Evolutionary conservation across 2,888 invertebrate genomes (phyloP).

Genomic region (Scotopteryx bipunctaria): DNA sequence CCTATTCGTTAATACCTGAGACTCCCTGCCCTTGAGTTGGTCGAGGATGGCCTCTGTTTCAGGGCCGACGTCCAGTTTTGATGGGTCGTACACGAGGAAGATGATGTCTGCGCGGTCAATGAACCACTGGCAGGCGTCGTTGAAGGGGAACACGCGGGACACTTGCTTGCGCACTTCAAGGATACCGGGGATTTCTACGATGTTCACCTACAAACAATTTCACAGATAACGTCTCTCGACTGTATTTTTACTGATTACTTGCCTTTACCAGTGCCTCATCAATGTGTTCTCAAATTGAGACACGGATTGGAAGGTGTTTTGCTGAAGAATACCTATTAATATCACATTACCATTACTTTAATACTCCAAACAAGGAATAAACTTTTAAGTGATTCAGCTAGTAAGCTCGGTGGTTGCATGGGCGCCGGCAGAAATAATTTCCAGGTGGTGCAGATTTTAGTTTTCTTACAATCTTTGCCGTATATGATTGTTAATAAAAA

Average conservation of each 20-base stretch:
- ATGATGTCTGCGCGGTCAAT: slow-evolving; percentile 98
- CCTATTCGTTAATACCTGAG: slow-evolving; percentile 84
- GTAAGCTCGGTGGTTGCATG: no score
- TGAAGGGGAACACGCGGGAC: slow-evolving; percentile 96
- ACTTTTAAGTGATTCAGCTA: no score
- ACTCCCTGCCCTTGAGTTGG: slow-evolving; percentile 96
- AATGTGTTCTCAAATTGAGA: no score
- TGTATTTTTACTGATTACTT: background rate
- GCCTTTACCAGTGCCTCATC: no score
- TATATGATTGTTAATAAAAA: no score
- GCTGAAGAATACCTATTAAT: no score
- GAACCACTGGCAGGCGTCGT: slow-evolving; percentile 98
- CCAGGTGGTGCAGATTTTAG: no score
- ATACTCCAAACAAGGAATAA: no score
- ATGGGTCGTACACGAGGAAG: slow-evolving; percentile 97
- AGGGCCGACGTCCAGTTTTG: slow-evolving; percentile 96
- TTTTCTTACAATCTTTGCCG: no score
- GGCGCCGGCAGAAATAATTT: no score
- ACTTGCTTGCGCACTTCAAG: slow-evolving; percentile 96
- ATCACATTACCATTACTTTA: no score
- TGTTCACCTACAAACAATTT: slow-evolving; percentile 88
- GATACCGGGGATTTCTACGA: slow-evolving; percentile 98
- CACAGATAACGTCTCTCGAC: background rate
- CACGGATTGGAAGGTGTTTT: no score
- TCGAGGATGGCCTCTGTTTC: slow-evolving; percentile 97